A percentile compares a stretch with the other conserved stretches of the same genome.
Evolutionary conservation across 30 jellyfish, hydroid and myxozoan genomes (phyloP).

Genomic region (Clytia hemisphaerica): DNA sequence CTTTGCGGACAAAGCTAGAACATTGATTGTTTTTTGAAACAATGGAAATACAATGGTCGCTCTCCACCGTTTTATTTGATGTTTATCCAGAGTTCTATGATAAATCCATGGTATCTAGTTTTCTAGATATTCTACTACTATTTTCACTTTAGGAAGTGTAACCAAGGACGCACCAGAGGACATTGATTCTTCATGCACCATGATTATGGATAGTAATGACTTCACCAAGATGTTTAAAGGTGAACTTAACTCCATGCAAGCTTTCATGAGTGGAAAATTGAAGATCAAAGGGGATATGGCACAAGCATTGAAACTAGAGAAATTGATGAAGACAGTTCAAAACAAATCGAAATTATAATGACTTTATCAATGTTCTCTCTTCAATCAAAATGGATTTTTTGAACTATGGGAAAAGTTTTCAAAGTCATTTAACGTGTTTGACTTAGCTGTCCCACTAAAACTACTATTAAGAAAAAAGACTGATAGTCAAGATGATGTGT

Average conservation of each 20-base stretch:
- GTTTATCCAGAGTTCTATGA: too few species aligned
- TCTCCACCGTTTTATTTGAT: too few species aligned
- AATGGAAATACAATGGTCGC: too few species aligned
- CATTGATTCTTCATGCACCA: slow-evolving; percentile 51
- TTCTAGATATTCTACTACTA: not conserved
- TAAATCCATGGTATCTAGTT: too few species aligned
- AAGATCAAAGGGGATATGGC: slow-evolving; percentile 87
- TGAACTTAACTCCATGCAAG: slow-evolving; percentile 79
- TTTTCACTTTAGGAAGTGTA: slow-evolving; percentile 42
- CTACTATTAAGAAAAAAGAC: too few species aligned
- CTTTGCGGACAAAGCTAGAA: too few species aligned
- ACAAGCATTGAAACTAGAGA: slow-evolving; percentile 92
- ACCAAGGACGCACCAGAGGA: slow-evolving; percentile 51
- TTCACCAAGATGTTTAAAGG: slow-evolving; percentile 84
- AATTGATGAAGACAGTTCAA: slow-evolving; percentile 71
- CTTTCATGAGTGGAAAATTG: slow-evolving; percentile 90
- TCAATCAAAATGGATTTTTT: too few species aligned
- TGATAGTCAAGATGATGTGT: too few species aligned
- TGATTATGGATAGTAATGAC: slow-evolving; percentile 71
- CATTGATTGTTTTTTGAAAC: too few species aligned
- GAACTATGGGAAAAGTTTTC: too few species aligned
- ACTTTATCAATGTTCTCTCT: not conserved
- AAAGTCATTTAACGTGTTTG: too few species aligned
- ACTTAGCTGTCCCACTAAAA: too few species aligned
- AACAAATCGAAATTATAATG: slow-evolving; percentile 56